Base-by-base conservation (phyloP, 1,140 invertebrate species). In the Temnothorax curvispinosus region DNA sequence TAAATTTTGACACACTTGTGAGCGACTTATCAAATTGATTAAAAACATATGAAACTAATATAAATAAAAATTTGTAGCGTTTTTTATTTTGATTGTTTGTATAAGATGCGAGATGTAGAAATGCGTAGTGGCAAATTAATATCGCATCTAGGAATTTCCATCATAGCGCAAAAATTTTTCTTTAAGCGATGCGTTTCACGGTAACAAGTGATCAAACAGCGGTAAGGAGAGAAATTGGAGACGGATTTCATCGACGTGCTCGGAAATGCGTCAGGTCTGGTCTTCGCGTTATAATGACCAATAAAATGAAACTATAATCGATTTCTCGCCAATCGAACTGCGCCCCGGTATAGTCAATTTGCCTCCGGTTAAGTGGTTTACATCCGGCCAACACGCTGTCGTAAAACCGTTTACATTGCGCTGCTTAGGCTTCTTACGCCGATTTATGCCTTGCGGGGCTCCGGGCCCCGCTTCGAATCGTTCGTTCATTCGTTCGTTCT, bases 251-350 rank as follows among this genome's bases (percentile, higher is more conserved):
- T n/a, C 60, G 78, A 86, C 89, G 74, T 84, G 38, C 76, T 89
- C 80, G 88, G 89, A 74, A 89, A 86, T 82, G 88, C 85, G 91
- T 91, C 91, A 90, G 74, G 88, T 89, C 69, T 88, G 91, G 88
- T 92, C 86, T 90, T 92, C 90, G 92, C 90, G 88, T 92, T 90
- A 92, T 93, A 93, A 93, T 92, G 89, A 92, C 87, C 90, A 92
- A 92, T 93, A 93, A 93, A 93, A 92, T 90, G 89, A 92, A 89
- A 89, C 87, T 86, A 88, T 93, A 93, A 93, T 93, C 91, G 93
- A 93, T 93, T 93, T 92, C 92, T 93, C 91, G 89, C 88, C 90
- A 89, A 93, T 93, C 89, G 86, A 90, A 89, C 87, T 80, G 74
- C 64, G 82, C 60, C 38, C 87, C 85, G 89, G 82, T 78, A 71